Evolutionary conservation across 2,888 invertebrate genomes (phyloP), one percentile per base, ranked within the genome.

Genomic region (Caenorhabditis sp.): DNA sequence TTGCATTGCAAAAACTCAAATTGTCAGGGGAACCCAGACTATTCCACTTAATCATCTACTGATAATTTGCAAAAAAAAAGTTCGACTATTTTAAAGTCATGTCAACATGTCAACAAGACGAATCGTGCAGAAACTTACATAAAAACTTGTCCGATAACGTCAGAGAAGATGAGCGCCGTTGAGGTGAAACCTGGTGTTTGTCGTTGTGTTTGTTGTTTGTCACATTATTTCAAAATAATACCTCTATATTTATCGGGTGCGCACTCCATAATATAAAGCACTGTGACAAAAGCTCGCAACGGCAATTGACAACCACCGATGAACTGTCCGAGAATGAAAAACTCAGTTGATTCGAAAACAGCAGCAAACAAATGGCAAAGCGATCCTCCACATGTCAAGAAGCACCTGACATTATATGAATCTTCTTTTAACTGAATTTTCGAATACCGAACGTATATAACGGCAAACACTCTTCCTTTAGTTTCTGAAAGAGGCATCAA

Each of bases 171-270:
- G 22, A 81, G 58, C 28, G 76, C 65, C n/a, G 58, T 64, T 18
- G 80, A 64, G 2, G 70, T 58, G 28, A 81, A 76, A 60, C 80
- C 80, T 81, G 26, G 20, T 65, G 22, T 50, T 50, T 28, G 15
- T 18, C 26, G 35, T 60, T 50, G 32, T 71, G 37, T 13, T 40
- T 40, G 40, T 13, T 8, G 13, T 2, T 2, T 13, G 6, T 11
- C 6, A 47, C 22, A 9, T 18, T n/a, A 18, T 51, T 51, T 50
- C 22, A 22, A 35, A 18, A 11, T n/a, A n/a, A n/a, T 56, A 78
- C 82, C 82, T 82, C 82, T 28, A 35, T 56, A 65, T n/a, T 69
- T 53, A 47, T 85, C 85, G 24, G 85, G 78, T 20, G 82, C 69
- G 61, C 83, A 82, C 55, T 85, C 85, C 0, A 76, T 77, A 32